Evolutionary conservation across 2,113 vertebrate genomes (phyloP), one percentile per base, ranked within the genome.

Genomic region (Oryzias javanicus): DNA sequence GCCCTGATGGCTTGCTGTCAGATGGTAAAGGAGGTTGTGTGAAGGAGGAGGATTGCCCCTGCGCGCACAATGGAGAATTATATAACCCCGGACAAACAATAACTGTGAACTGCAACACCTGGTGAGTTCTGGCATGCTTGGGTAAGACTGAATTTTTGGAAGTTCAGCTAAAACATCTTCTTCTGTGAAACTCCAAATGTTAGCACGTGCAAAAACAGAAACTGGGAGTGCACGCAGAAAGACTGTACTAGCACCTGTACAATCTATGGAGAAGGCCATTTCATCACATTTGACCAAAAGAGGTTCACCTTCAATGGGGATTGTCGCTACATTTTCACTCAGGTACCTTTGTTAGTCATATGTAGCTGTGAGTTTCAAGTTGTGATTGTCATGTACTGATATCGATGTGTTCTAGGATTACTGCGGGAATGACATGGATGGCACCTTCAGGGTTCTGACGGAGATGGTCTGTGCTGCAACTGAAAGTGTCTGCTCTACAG

Each of bases 231-330:
- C 50, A 94, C 95, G 0, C 14, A 82, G 0, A 52, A 89, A 4
- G 64, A 92, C 8, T 99, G 97, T 79, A 76, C 86, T 55, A 91
- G 86, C 67, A 94, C 91, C 1, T 99, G 96, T 17, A 86, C 91
- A 1, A 91, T 94, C 58, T 97, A 95, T 4, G 97, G 97, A 67
- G 93, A 96, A 19, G 94, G 96, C 0, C 94, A 98, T 89, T 95
- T 93, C 56, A 88, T 89, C 55, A 97, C 93, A 20, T 98, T 96
- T 64, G 96, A 98, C 25, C 91, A 93, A 8, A 94, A 90, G 70
- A 91, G 89, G 50, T 98, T 92, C 58, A 89, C 84, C 57, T 99
- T 96, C 75, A 89, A 78, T 19, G 96, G 96, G 19, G 89, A 90
- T 42, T 99, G 97, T 90, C 89, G 92, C 90, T 97, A 98, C 61